Percentiles rank a stretch among this genome's conserved stretches.
Evolutionary conservation across 2,113 vertebrate species (phyloP).

Genomic region (Bubo bubo): DNA sequence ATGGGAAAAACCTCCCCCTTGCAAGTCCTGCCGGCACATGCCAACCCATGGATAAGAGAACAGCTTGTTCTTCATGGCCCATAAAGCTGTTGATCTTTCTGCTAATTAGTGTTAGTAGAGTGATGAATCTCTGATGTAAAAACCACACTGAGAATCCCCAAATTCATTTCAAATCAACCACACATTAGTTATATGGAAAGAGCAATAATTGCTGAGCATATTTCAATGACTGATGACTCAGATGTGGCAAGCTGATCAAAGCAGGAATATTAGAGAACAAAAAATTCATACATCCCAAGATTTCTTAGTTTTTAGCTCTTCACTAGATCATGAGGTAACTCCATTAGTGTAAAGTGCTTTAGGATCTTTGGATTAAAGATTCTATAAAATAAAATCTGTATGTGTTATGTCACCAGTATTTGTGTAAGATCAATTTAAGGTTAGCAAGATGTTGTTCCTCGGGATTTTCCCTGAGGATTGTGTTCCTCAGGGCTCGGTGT

Average conservation of each 20-base stretch:
- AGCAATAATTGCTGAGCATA: not conserved
- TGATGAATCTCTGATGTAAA: slow-evolving; percentile 30
- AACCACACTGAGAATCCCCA: not conserved
- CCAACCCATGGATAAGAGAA: not conserved
- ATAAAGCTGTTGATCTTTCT: slow-evolving; percentile 42
- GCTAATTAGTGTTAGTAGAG: not conserved
- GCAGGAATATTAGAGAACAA: not conserved
- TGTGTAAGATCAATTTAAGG: not conserved
- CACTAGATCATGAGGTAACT: not conserved
- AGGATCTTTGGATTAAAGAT: not conserved
- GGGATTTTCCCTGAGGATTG: too few relatives aligned
- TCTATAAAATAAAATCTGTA: not conserved
- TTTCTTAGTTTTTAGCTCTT: not conserved
- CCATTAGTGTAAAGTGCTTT: not conserved
- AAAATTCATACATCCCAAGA: not conserved
- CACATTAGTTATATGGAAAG: not conserved
- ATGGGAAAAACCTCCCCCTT: not conserved
- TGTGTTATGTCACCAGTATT: not conserved
- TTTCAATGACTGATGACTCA: not conserved
- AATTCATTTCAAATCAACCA: not conserved
- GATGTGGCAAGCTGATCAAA: not conserved
- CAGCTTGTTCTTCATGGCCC: slow-evolving; percentile 32
- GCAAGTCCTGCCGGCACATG: not conserved
- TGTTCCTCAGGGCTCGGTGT: too few relatives aligned
- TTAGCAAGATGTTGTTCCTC: not conserved